These are phyloP conservation scores for Platichthys stellatus DNA, from an alignment of 2,113 vertebrate genomes.

Conservation along the genomic window DNA sequence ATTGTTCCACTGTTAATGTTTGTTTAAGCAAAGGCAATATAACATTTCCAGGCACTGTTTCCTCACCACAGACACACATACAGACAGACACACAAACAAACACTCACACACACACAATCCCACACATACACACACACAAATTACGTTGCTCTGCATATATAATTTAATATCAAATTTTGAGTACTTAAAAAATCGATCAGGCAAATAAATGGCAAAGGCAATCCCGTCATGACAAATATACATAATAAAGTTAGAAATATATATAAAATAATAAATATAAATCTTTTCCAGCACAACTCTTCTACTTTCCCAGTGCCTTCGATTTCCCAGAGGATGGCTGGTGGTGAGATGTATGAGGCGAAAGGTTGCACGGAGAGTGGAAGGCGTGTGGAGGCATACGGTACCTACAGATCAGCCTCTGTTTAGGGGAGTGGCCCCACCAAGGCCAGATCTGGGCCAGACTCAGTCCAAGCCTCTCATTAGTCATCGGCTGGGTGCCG, in stretches of 20 bases:
- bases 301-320: constrained; percentile 33
- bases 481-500: constrained; percentile 91
- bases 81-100: not conserved
- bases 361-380: constrained; percentile 71
- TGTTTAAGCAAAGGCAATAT: constrained; percentile 73
- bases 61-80: constrained; percentile 44
- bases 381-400: constrained; percentile 70
- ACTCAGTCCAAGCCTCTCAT: constrained; percentile 87
- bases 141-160: constrained; percentile 27
- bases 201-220: not conserved
- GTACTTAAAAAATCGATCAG: not conserved
- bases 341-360: constrained; percentile 51
- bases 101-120: constrained; percentile 21
- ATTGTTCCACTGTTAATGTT: constrained; percentile 75
- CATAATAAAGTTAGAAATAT: not conserved
- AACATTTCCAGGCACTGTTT: constrained; percentile 68
- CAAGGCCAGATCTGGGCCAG: constrained; percentile 80
- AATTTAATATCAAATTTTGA: constrained; percentile 46
- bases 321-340: constrained; percentile 63
- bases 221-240: not conserved
- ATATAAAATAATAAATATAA: too few relatives aligned
- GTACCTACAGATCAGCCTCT: constrained; percentile 80
- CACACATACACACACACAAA: constrained; percentile 13
- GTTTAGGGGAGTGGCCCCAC: constrained; percentile 79
- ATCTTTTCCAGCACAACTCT: constrained; percentile 29